Percentiles rank a stretch among this genome's conserved stretches.
Evolutionary conservation across 2,888 invertebrate genomes (phyloP).

Genomic region (Synanthedon vespiformis): DNA sequence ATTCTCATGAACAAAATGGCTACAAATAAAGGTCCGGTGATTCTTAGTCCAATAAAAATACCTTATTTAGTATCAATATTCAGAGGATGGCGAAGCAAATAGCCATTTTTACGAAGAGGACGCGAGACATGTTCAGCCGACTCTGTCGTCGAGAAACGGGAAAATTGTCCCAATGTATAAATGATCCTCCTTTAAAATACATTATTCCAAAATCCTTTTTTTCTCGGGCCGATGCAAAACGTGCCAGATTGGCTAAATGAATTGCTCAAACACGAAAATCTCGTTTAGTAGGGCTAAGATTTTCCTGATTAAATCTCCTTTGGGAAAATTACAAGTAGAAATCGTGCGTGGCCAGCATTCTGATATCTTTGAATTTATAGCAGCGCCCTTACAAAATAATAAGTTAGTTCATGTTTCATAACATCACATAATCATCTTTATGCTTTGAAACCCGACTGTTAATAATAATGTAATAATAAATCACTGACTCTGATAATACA

Average conservation of each 20-base stretch:
- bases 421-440: no score
- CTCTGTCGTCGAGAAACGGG: background rate
- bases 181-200: constrained; percentile 5
- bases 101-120: no score
- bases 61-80: background rate
- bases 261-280: constrained; percentile 6
- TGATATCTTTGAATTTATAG: background rate
- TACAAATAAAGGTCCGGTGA: no score
- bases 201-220: constrained; percentile 3
- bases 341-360: background rate
- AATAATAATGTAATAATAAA: no score
- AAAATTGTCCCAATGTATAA: constrained; percentile 3
- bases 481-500: no score
- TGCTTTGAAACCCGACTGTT: no score
- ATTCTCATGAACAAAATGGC: no score
- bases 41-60: background rate
- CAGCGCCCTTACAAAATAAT: no score
- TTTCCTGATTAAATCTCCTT: constrained; percentile 4
- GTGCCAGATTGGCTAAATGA: constrained; percentile 7
- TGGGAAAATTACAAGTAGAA: background rate
- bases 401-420: no score
- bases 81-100: background rate
- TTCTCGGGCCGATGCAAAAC: constrained; percentile 4
- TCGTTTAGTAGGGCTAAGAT: constrained; percentile 2
- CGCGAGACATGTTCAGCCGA: background rate